Base-by-base conservation (phyloP, 2,888 invertebrate species). In the Tanypteryx hageni region DNA sequence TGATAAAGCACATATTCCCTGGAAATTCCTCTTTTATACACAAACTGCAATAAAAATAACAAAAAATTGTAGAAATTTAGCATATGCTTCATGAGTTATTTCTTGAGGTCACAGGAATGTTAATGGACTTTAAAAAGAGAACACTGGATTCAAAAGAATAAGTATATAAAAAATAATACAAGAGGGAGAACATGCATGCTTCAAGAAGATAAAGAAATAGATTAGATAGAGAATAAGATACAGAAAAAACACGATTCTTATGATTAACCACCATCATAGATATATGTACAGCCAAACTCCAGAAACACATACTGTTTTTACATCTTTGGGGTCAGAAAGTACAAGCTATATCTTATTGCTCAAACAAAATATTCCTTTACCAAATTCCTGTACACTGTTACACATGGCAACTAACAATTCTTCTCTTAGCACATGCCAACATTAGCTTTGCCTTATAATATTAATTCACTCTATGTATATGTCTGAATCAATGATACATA, bases 291-390 rank as follows among this genome's bases (percentile, higher is more conserved):
- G 89, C 64, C 89, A 89, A 89, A 61, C 64, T 89, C 64, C 89
- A 89, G 44, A 68, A 89, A 89, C 89, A 89, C 89, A 83, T n/a
- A 64, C 76, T 89, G 56, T 85, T 89, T 89, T 44, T 89, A 89
- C 89, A 89, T 89, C 89, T 89, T 89, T 89, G 89, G 89, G 89
- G 89, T 89, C 64, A 57, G 89, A 61, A 89, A 89, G 89, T 64
- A 89, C 44, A 64, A 64, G 89, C 89, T 89, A 89, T 89, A 64
- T 64, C 89, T 89, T 89, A 89, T 89, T 89, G 89, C 89, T 89
- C 89, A 89, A 89, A 89, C 89, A 89, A 89, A 89, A 89, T 89
- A 89, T 89, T 89, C 89, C 89, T 89, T 68, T 61, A 89, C 89
- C 89, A 89, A 89, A 89, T 64, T 89, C 89, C 89, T 89, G 89